Evolutionary conservation across 2,113 vertebrate genomes (phyloP).

Genomic region (Cyprinodon tularosa): DNA sequence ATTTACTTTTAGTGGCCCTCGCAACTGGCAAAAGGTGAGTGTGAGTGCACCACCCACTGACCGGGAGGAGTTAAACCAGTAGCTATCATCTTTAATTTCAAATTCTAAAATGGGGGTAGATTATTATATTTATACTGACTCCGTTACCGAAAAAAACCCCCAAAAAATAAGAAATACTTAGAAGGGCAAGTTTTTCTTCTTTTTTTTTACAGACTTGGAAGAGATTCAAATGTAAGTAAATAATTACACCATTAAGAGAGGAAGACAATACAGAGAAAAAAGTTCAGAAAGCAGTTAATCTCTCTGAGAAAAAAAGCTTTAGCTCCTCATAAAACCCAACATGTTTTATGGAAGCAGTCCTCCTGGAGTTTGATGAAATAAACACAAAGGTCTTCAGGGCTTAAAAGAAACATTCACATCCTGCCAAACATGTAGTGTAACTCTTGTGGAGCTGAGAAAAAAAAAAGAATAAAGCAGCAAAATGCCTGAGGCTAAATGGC

Average conservation of each 20-base stretch:
- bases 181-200: background rate
- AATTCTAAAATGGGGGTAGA: too few species aligned
- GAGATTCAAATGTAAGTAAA: constrained; percentile 14
- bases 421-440: constrained; percentile 27
- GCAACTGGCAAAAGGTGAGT: too few species aligned
- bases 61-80: too few species aligned
- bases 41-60: too few species aligned
- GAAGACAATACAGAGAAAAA: background rate
- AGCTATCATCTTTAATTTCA: too few species aligned
- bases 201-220: background rate
- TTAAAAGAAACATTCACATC: constrained; percentile 8
- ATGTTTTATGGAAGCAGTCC: constrained; percentile 5
- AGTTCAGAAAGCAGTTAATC: background rate
- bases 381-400: background rate
- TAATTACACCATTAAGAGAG: background rate
- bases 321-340: background rate
- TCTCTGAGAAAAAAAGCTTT: background rate
- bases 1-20: too few species aligned
- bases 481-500: constrained; percentile 58
- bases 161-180: background rate
- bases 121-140: too few species aligned
- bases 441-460: constrained; percentile 37
- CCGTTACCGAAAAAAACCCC: background rate
- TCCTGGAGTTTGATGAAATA: background rate
- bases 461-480: constrained; percentile 42